Base-by-base conservation (phyloP, 1,140 invertebrate genomes). In the Diploscapter pachys region DNA sequence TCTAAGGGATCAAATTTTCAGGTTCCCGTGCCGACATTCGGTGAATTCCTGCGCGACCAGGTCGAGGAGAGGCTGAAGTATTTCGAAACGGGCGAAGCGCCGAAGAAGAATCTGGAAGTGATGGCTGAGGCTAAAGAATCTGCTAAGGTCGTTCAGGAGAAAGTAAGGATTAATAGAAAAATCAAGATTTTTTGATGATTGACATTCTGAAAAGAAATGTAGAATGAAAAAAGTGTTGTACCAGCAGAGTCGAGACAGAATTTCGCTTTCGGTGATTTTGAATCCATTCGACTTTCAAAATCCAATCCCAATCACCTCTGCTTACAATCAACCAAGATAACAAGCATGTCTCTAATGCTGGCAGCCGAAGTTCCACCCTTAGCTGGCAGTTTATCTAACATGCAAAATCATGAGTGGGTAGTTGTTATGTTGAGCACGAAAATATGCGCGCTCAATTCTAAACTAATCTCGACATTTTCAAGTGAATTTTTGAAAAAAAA, bases 51-150 rank as follows among this genome's bases (percentile, higher is more conserved):
- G 0, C 90, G 91, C 57, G 91, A 96, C 80, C 96, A 99, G 87
- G 83, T 98, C 2, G 96, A 99, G 87, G 96, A 99, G 82, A 88
- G 96, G 54, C 88, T 99, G 2, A 95, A 95, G 81, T 98, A 96
- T 88, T 98, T 95, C 83, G 95, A 97, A 85, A 93, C 91, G 2
- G 96, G 96, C 31, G 92, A 95, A 80, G 89, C 94, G 73, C 96
- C 96, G 0, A 91, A 92, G 79, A 98, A 98, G 86, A 99, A 99
- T 87, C 89, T 96, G 70, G 95, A 98, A 70, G 95, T 98, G 0
- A 99, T 99, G 95, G 90, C 92, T 80, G 92, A 94, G 84, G 96
- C 96, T 0, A 63, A 75, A 53, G 77, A 89, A 71, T 89, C 95
- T 5, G 90, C 91, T 72, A 92, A 89, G 85, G 89, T 89, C n/a